Evolutionary conservation across 2,797 vertebrate species (phyloP).

Genomic region (Urocyon cinereoargenteus): DNA sequence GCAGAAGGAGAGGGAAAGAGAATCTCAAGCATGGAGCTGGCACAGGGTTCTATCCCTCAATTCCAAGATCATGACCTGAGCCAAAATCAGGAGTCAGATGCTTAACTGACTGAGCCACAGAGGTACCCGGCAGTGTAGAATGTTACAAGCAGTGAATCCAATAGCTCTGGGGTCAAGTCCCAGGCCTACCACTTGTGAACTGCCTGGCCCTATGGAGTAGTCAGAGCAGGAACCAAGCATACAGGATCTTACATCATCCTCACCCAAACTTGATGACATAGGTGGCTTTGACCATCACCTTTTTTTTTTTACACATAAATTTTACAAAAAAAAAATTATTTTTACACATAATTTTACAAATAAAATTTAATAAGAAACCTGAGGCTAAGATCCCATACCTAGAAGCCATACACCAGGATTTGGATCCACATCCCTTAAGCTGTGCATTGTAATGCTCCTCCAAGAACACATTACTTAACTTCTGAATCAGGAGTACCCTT

Average conservation of each 20-base stretch:
- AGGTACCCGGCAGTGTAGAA: background rate
- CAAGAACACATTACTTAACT: constrained; percentile 29
- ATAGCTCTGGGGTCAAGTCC: constrained; percentile 37
- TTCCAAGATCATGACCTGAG: background rate
- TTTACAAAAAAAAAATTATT: background rate
- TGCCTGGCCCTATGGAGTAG: background rate
- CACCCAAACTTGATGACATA: background rate
- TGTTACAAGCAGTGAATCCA: background rate
- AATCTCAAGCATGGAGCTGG: too few species aligned
- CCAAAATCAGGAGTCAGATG: background rate
- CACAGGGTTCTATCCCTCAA: too few species aligned
- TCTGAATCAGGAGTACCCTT: constrained; percentile 13
- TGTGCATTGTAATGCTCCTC: background rate
- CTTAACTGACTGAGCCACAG: background rate
- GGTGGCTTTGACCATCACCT: background rate
- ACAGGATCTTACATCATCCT: background rate
- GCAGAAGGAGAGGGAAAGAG: too few species aligned
- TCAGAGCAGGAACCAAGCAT: constrained; percentile 2
- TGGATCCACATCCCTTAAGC: background rate
- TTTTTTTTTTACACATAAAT: background rate
- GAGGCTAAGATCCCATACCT: background rate
- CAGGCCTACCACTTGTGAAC: background rate
- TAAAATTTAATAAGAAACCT: constrained; percentile 23
- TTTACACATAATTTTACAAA: background rate
- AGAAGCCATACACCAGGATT: background rate